These are phyloP conservation scores for Cinara cedri DNA, from an alignment of 2,888 invertebrate species.

Conservation along the genomic window DNA sequence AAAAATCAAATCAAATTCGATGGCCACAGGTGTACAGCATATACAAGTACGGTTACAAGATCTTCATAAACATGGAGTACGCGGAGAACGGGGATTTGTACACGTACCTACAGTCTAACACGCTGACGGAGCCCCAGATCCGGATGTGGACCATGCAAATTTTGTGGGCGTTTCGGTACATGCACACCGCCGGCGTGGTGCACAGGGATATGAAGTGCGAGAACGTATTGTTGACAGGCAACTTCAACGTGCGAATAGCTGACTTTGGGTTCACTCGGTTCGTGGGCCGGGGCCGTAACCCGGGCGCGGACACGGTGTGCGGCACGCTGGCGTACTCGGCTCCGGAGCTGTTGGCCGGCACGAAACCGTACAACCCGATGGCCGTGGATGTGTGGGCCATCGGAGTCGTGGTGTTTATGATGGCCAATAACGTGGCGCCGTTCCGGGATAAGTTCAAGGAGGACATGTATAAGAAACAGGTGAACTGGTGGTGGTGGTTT, in stretches of 20 bases:
- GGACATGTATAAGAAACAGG: constrained; percentile 5
- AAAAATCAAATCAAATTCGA: too few relatives aligned
- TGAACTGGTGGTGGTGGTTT: not conserved
- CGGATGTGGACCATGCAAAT: constrained; percentile 10
- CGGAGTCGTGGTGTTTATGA: constrained; percentile 27
- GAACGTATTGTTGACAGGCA: constrained; percentile 12
- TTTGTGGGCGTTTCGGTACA: constrained; percentile 25
- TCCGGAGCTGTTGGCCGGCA: constrained; percentile 6
- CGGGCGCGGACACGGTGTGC: not conserved
- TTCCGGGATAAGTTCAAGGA: not conserved
- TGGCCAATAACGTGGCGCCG: constrained; percentile 30
- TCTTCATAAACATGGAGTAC: constrained; percentile 40
- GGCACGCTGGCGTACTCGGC: constrained; percentile 32
- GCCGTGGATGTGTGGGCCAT: constrained; percentile 28
- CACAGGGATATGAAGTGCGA: constrained; percentile 41
- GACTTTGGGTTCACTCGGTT: constrained; percentile 43
- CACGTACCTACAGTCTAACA: not conserved
- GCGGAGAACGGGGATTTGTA: constrained; percentile 21
- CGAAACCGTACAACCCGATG: not conserved
- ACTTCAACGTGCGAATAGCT: constrained; percentile 17
- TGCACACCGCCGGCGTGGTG: constrained; percentile 19
- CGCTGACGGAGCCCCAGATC: not conserved
- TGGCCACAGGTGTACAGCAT: constrained; percentile 27
- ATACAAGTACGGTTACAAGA: not conserved
- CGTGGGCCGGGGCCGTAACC: not conserved